Evolutionary conservation across 2,113 vertebrate species (phyloP).

Genomic region (Ursus arctos): DNA sequence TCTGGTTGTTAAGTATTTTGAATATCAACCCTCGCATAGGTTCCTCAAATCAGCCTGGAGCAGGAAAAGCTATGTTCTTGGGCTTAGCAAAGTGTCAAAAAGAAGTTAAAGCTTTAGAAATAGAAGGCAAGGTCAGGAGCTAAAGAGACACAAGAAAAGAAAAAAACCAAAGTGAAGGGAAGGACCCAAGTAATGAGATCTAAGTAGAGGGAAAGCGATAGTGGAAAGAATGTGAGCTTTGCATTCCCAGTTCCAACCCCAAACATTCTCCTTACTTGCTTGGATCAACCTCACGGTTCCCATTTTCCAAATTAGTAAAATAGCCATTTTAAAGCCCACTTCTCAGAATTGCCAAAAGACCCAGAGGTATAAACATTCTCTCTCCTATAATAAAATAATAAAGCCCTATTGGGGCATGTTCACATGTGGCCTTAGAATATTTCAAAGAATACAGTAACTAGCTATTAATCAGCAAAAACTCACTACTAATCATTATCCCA

Average conservation of each 20-base stretch:
- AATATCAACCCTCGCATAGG: background rate
- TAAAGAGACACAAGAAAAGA: background rate
- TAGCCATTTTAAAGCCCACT: background rate
- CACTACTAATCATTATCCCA: background rate
- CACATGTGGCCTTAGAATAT: background rate
- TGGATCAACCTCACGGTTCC: background rate
- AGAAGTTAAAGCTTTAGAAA: background rate
- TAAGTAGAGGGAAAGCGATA: fast-evolving
- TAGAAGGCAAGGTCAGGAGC: background rate
- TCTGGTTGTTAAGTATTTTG: background rate
- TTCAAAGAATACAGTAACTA: background rate
- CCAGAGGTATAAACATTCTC: background rate
- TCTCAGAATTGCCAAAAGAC: background rate
- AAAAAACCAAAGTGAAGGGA: background rate
- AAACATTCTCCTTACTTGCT: background rate
- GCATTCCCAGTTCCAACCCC: background rate
- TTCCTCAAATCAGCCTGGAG: background rate
- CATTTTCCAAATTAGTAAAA: background rate
- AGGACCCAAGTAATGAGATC: background rate
- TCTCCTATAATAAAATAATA: background rate
- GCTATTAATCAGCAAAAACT: background rate
- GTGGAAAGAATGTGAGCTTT: background rate
- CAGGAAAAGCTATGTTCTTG: background rate
- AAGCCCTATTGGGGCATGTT: background rate
- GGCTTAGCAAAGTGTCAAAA: background rate